Conservation (phyloP, 1,140 invertebrate genomes). For the Polypedilum vanderplanki region DNA sequence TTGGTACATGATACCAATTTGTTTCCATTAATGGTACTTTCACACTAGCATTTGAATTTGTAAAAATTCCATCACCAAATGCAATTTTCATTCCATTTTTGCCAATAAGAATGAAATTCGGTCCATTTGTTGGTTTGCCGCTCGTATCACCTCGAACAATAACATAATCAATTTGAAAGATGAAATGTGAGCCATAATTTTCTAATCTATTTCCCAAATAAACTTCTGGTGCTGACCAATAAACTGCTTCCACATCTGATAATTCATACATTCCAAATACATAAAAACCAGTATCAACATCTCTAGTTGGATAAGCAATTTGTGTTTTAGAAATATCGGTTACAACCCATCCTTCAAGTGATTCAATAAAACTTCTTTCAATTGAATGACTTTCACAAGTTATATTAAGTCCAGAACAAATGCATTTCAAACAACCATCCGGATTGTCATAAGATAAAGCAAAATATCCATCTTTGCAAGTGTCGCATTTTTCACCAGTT, state of each 20-base stretch:
- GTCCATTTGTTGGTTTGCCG: conserved; percentile 70
- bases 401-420: conserved; percentile 80
- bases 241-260: conserved; percentile 66
- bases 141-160: conserved; percentile 82
- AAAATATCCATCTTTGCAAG: conserved; percentile 79
- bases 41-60: conserved; percentile 46
- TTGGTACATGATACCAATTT: conserved; percentile 66
- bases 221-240: conserved; percentile 77
- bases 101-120: conserved; percentile 79
- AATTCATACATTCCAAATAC: conserved; percentile 59
- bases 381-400: conserved; percentile 60
- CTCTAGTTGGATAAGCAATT: conserved; percentile 46
- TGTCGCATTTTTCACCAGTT: conserved; percentile 68
- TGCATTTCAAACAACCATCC: conserved; percentile 81
- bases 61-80: conserved; percentile 52
- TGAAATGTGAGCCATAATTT: conserved; percentile 77
- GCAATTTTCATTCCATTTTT: conserved; percentile 65
- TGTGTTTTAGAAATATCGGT: conserved; percentile 52
- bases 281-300: conserved; percentile 50
- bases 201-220: conserved; percentile 67
- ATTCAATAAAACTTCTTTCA: conserved; percentile 51
- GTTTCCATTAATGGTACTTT: conserved; percentile 58
- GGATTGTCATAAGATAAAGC: conserved; percentile 66
- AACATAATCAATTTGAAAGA: conserved; percentile 73
- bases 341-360: conserved; percentile 55